Percentiles rank a stretch among this genome's conserved stretches.
phyloP scores from a whole-genome alignment of 2,888 invertebrate genomes.

The Aspidapion aeneum region DNA sequence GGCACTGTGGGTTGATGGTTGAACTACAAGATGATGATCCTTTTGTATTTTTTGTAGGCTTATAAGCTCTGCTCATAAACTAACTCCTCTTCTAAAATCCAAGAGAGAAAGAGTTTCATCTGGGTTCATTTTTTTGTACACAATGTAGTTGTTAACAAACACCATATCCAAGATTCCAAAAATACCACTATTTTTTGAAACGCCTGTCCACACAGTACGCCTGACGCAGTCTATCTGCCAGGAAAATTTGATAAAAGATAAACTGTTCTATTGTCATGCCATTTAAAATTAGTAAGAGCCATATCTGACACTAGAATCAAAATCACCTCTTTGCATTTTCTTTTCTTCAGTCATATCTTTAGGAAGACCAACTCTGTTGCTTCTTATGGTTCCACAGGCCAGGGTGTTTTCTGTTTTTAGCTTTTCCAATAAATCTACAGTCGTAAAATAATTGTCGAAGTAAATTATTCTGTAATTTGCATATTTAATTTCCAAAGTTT shows the following conservation, averaged over 20 bases:
- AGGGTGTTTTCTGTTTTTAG: slow-evolving; percentile 8
- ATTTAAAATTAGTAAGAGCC: slow-evolving; percentile 9
- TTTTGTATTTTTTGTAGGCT: too few species aligned
- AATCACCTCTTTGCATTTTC: slow-evolving; percentile 25
- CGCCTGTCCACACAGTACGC: not conserved
- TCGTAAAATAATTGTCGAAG: not conserved
- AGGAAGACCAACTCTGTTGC: slow-evolving; percentile 16
- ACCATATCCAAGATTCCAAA: slow-evolving; percentile 28
- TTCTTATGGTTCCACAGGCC: slow-evolving; percentile 16
- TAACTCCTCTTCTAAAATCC: slow-evolving; percentile 11
- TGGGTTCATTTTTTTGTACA: slow-evolving; percentile 15
- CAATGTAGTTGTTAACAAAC: slow-evolving; percentile 27
- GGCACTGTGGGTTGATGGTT: too few species aligned
- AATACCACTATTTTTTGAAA: slow-evolving; percentile 8
- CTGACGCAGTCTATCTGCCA: slow-evolving; percentile 7
- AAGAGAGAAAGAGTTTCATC: slow-evolving; percentile 5
- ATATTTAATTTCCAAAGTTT: slow-evolving; percentile 1
- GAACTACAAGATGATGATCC: too few species aligned
- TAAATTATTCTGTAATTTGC: not conserved
- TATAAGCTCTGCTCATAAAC: too few species aligned
- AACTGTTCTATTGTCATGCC: slow-evolving; percentile 20
- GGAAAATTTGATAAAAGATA: slow-evolving; percentile 27
- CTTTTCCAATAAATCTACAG: not conserved
- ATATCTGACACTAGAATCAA: slow-evolving; percentile 17
- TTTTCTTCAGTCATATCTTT: slow-evolving; percentile 20